These are phyloP conservation scores for Polydrusus pterygomalis DNA, from an alignment of 2,888 invertebrate genomes.

Conservation along the genomic window DNA sequence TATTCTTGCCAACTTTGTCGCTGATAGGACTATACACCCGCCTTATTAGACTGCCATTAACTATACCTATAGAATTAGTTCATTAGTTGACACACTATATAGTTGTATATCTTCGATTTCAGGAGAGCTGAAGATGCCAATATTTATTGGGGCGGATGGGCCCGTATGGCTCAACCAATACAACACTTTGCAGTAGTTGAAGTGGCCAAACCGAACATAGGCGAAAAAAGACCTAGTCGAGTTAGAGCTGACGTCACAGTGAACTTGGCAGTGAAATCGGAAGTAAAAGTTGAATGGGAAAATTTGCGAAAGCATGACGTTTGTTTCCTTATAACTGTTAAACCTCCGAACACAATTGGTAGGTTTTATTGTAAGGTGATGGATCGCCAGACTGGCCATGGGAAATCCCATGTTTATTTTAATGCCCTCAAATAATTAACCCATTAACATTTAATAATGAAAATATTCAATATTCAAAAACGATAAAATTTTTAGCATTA, in stretches of 20 bases:
- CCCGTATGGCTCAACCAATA: slow-evolving; percentile 97
- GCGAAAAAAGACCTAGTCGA: slow-evolving; percentile 95
- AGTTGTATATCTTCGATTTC: slow-evolving; percentile 40
- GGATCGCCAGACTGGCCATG: no score
- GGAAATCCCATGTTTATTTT: no score
- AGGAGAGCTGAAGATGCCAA: slow-evolving; percentile 91
- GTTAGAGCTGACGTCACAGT: slow-evolving; percentile 97
- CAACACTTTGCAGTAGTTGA: slow-evolving; percentile 95
- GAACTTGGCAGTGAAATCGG: slow-evolving; percentile 90
- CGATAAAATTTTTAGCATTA: no score
- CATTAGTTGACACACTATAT: no score
- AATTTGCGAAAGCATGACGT: slow-evolving; percentile 97
- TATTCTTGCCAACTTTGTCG: no score
- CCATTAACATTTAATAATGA: no score
- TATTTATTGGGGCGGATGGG: slow-evolving; percentile 98
- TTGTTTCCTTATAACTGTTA: slow-evolving; percentile 94
- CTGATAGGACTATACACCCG: no score
- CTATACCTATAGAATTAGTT: no score
- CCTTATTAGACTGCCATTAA: no score
- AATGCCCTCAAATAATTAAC: no score
- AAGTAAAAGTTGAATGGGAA: slow-evolving; percentile 98
- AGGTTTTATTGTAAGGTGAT: slow-evolving; percentile 62
- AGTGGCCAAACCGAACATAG: slow-evolving; percentile 92
- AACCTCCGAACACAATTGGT: slow-evolving; percentile 89
- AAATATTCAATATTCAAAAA: no score